Base-by-base conservation (phyloP, 2,113 vertebrate genomes). In the Myodes glareolus region DNA sequence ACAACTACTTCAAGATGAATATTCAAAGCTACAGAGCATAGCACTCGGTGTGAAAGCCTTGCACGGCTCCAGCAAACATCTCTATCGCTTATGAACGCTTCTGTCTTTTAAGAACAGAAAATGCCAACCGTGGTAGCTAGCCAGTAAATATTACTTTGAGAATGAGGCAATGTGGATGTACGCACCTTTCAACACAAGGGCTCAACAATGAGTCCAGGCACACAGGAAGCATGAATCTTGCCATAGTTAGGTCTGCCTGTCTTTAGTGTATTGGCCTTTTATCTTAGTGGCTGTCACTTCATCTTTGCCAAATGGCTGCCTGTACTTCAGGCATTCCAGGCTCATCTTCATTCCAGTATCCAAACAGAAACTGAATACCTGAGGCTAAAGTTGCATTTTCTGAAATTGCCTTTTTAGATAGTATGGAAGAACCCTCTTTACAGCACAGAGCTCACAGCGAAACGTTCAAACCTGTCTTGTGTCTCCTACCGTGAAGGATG, bases 301-400 rank as follows among this genome's bases (percentile, higher is more conserved):
- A 50, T 95, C 85, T 90, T 92, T 94, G 29, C 78, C 91, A 33
- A 25, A 6, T 88, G 7, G 73, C 47, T 92, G 55, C 75, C 47
- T 84, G 47, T 68, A 42, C 65, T 91, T 47, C 36, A 70, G 70
- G 13, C 17, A n/a, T 88, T 65, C 52, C 0, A 11, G 16, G 5
- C 4, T 89, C 14, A 4, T 33, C 4, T 9, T 92, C n/a, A 29
- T 12, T 52, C 45, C 36, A 80, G 31, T n/a, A 88, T 61, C 47
- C 0, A 55, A 84, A 27, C 21, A 78, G 36, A 80, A 92, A 78
- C 21, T 16, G 47, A 85, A 76, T 36, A 27, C 42, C 65, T 52
- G 58, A 93, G 33, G 39, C 68, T 65, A 65, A 84, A 31, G 7
- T 86, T 63, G 21, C 77, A 10, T 39, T 11, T 58, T 55, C 39